These are phyloP conservation scores for Motacilla alba DNA, from an alignment of 2,113 vertebrate genomes.

Conservation along the genomic window DNA sequence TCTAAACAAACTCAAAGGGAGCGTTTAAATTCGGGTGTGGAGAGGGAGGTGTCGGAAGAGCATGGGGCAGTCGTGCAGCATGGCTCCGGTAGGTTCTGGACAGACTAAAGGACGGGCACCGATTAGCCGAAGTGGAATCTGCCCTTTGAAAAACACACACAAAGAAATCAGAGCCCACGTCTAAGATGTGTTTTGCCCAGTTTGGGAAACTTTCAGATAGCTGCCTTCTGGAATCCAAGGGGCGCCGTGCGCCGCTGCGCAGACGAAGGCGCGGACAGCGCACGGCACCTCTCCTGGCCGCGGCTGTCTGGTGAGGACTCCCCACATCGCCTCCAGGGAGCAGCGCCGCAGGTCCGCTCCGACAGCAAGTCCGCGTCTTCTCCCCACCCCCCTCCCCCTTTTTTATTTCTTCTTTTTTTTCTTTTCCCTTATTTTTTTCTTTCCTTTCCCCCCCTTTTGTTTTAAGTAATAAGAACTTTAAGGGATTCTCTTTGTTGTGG, in stretches of 20 bases:
- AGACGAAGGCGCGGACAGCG: background rate
- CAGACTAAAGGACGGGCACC: background rate
- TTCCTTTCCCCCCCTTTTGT: no score
- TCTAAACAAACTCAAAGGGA: background rate
- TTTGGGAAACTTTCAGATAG: background rate
- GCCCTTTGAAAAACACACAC: background rate
- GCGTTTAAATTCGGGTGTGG: background rate
- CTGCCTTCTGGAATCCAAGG: background rate
- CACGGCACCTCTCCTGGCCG: background rate
- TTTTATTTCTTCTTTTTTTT: no score
- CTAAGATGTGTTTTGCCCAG: background rate
- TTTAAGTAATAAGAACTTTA: background rate
- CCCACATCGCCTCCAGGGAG: background rate
- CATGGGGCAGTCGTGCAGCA: background rate
- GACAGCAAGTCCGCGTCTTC: no score
- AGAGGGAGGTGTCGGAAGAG: background rate
- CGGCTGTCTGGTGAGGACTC: background rate
- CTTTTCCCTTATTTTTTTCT: no score
- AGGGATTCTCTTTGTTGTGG: background rate
- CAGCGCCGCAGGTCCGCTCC: background rate
- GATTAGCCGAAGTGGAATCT: background rate
- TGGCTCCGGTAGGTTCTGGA: background rate
- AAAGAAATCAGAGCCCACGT: background rate
- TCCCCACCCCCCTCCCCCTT: rapidly evolving
- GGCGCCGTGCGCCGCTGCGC: background rate